These are phyloP conservation scores for Paratrypauchen microcephalus DNA, from an alignment of 2,797 vertebrate species.

Conservation along the genomic window DNA sequence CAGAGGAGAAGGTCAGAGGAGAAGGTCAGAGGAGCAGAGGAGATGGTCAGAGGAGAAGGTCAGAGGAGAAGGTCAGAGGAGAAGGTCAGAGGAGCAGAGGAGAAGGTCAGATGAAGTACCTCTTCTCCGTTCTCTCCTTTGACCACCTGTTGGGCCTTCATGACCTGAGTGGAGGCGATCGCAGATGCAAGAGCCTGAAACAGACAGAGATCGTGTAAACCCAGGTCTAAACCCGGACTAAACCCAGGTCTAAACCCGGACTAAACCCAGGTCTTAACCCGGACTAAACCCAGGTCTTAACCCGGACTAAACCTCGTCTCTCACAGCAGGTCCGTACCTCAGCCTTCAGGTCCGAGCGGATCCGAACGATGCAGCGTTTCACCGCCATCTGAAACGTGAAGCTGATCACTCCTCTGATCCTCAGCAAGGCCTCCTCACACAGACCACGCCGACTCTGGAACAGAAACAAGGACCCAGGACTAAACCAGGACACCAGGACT, in stretches of 20 bases:
- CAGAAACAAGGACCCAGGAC: constrained; percentile 1
- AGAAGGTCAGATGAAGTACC: constrained; percentile 66
- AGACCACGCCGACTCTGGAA: constrained; percentile 89
- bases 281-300: background rate
- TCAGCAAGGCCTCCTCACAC: constrained; percentile 96
- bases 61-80: too few species aligned
- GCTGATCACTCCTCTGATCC: constrained; percentile 98
- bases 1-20: too few species aligned
- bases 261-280: background rate
- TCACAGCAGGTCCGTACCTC: constrained; percentile 78
- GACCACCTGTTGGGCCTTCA: constrained; percentile 96
- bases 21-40: too few species aligned
- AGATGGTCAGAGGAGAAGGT: too few species aligned
- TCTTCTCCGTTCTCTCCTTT: constrained; percentile 91
- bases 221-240: background rate
- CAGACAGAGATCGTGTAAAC: background rate
- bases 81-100: too few species aligned
- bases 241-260: background rate
- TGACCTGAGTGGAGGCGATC: constrained; percentile 97
- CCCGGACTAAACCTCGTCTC: background rate
- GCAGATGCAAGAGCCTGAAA: constrained; percentile 90
- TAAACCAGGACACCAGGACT: too few species aligned
- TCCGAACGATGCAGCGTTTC: constrained; percentile 95
- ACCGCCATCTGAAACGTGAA: constrained; percentile 99
- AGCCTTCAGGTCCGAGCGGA: constrained; percentile 96